Conservation (phyloP, 1,140 invertebrate species). For the Idris sp. region DNA sequence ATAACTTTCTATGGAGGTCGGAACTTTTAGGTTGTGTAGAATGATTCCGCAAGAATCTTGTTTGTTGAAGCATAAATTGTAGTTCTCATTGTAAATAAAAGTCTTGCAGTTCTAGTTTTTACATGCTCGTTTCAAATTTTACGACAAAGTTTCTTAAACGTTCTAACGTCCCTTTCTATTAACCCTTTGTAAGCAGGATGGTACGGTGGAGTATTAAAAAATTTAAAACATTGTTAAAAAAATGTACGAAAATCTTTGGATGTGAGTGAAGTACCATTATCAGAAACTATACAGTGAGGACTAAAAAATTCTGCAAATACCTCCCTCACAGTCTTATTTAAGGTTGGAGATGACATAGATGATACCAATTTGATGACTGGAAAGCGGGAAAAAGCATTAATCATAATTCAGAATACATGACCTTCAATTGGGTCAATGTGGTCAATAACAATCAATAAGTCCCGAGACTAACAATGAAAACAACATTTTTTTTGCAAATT, state of each 20-base stretch:
- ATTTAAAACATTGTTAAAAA: background rate
- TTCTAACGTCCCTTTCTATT: background rate
- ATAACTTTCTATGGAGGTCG: background rate
- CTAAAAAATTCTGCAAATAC: slow-evolving; percentile 1
- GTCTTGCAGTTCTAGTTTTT: background rate
- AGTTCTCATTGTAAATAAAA: slow-evolving; percentile 1
- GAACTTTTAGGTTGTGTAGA: background rate
- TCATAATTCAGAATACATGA: background rate
- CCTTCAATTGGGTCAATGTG: background rate
- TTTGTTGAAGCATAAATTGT: background rate
- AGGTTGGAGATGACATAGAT: background rate
- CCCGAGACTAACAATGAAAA: too few relatives aligned
- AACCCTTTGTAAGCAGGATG: background rate
- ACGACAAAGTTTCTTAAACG: background rate
- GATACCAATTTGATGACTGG: background rate
- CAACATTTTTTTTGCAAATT: too few relatives aligned
- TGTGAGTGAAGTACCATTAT: background rate
- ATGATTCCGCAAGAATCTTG: background rate
- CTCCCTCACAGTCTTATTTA: background rate
- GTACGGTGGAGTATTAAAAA: background rate
- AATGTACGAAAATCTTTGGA: background rate
- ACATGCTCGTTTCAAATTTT: background rate
- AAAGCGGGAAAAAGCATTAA: background rate
- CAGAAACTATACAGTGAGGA: background rate
- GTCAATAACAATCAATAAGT: too few relatives aligned